Conservation (phyloP, 2,797 vertebrate species). For the Chelonia mydas region DNA sequence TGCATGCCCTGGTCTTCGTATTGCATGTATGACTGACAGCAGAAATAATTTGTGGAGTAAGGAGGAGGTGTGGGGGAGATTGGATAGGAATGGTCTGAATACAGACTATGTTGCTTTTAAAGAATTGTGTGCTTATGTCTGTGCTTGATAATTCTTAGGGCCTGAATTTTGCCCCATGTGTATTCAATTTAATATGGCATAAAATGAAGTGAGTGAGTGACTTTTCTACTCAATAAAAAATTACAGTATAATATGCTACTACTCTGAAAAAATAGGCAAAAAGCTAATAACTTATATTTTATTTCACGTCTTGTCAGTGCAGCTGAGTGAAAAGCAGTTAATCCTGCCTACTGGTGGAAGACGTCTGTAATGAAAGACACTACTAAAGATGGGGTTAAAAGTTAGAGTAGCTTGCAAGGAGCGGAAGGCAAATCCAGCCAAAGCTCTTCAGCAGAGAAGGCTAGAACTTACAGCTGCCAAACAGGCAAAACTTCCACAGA, state of each 20-base stretch:
- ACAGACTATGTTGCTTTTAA: not conserved
- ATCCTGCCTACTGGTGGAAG: not conserved
- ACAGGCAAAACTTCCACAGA: constrained; percentile 43
- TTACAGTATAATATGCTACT: not conserved
- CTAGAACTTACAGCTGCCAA: constrained; percentile 29
- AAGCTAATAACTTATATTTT: not conserved
- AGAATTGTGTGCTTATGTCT: not conserved
- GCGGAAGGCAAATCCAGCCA: constrained; percentile 10
- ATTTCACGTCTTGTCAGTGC: not conserved
- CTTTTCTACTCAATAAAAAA: not conserved
- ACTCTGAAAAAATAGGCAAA: not conserved
- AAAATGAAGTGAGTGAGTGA: not conserved
- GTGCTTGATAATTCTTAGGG: not conserved
- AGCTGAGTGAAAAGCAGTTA: not conserved
- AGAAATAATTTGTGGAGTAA: not conserved
- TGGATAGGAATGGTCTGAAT: not conserved
- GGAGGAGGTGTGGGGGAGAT: not conserved
- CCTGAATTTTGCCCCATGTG: not conserved
- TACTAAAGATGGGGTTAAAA: not conserved
- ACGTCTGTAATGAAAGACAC: not conserved
- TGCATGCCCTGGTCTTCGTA: not conserved
- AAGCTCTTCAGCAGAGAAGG: not conserved
- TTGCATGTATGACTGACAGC: not conserved
- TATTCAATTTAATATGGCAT: not conserved
- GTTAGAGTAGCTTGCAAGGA: not conserved